Percentiles rank a stretch among this genome's conserved stretches.
phyloP scores from a whole-genome alignment of 92 coral and sea anemone species.

The Porites evermanni region DNA sequence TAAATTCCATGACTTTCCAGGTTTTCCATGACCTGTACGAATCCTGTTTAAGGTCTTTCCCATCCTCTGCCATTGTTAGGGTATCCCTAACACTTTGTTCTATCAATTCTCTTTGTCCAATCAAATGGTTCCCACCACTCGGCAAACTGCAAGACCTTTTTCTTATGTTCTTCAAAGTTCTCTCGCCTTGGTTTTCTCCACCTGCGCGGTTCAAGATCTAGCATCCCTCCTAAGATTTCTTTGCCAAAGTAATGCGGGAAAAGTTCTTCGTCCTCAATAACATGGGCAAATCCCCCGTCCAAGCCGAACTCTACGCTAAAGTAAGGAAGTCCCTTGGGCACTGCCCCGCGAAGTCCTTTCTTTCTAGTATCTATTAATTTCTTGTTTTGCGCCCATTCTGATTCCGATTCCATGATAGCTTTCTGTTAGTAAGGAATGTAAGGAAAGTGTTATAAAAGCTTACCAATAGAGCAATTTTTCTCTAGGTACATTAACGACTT shows the following conservation, averaged over 20 bases:
- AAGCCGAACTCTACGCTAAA: constrained; percentile 97
- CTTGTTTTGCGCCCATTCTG: constrained; percentile 98
- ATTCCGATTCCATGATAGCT: constrained; percentile 95
- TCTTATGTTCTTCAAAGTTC: constrained; percentile 95
- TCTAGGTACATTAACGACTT: no score
- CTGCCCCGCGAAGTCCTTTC: constrained; percentile 83
- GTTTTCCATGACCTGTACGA: no score
- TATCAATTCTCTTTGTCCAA: constrained; percentile 87
- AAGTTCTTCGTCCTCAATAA: constrained; percentile 91
- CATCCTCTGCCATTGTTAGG: background rate
- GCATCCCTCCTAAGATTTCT: constrained; percentile 99
- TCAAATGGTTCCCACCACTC: constrained; percentile 99
- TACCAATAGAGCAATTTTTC: no score
- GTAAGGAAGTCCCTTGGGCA: constrained; percentile 96
- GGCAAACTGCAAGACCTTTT: constrained; percentile 90
- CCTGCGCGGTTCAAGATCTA: constrained; percentile 91
- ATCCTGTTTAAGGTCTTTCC: no score
- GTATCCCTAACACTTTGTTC: constrained; percentile 29
- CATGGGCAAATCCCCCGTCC: constrained; percentile 99
- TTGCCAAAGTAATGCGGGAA: constrained; percentile 96
- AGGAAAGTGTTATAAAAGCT: background rate
- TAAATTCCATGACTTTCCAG: no score
- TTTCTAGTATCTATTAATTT: constrained; percentile 89
- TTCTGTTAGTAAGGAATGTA: constrained; percentile 61
- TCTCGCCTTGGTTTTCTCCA: constrained; percentile 96